These are phyloP conservation scores for Ianthella basta DNA, from an alignment of 37 sponge, comb jelly and placozoan genomes.

Conservation along the genomic window DNA sequence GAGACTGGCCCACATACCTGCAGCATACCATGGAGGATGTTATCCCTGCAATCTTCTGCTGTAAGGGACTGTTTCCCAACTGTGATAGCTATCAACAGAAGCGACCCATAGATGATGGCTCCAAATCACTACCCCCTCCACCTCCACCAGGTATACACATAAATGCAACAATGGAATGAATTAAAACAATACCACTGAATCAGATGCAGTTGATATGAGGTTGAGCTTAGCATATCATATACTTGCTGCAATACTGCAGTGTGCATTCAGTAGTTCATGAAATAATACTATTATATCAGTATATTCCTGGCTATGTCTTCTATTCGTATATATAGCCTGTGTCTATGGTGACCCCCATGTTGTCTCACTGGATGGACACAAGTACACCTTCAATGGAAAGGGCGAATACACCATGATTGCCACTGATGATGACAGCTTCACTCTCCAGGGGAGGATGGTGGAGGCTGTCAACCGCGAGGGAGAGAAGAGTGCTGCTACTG, in stretches of 20 bases:
- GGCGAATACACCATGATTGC: slow-evolving; percentile 59
- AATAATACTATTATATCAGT: too few species aligned
- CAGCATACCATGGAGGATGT: slow-evolving; percentile 38
- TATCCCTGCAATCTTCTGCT: slow-evolving; percentile 44
- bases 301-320: too few species aligned
- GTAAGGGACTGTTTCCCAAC: slow-evolving; percentile 40
- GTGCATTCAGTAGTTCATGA: too few species aligned
- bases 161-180: background rate
- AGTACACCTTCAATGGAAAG: slow-evolving; percentile 74
- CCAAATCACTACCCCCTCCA: background rate
- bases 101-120: slow-evolving; percentile 43
- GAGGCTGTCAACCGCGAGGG: background rate
- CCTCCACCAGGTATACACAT: slow-evolving; percentile 41
- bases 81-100: slow-evolving; percentile 32
- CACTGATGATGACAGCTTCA: slow-evolving; percentile 31
- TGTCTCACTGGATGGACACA: slow-evolving; percentile 56
- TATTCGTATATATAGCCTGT: slow-evolving; percentile 40
- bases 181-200: background rate
- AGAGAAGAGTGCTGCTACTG: slow-evolving; percentile 35
- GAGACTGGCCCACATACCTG: background rate
- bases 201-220: background rate
- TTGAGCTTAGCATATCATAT: background rate
- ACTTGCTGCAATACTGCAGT: too few species aligned
- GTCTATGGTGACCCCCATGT: slow-evolving; percentile 62
- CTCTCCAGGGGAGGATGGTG: slow-evolving; percentile 58